phyloP scores from a whole-genome alignment of 2,113 vertebrate genomes.

The Speoplatyrhinus poulsoni region DNA sequence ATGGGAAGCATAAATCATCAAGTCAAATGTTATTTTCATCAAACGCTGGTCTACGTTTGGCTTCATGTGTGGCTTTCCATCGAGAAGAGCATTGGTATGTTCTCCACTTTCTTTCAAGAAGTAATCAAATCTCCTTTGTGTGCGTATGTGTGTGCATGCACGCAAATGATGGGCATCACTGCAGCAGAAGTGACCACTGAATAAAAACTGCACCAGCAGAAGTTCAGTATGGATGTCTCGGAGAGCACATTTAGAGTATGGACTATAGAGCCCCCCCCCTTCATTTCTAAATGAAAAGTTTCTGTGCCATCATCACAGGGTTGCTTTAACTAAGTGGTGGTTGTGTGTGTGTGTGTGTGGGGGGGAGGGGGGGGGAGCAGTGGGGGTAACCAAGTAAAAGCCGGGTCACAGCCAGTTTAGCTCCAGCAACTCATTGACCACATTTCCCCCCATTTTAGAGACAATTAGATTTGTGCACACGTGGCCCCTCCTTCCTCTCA shows the following conservation, averaged over 20 bases:
- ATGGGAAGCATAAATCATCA: constrained; percentile 26
- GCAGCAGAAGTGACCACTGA: constrained; percentile 45
- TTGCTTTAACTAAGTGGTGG: constrained; percentile 62
- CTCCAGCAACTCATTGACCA: constrained; percentile 65
- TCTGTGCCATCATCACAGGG: constrained; percentile 79
- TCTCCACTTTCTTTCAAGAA: constrained; percentile 29
- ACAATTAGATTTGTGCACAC: constrained; percentile 68
- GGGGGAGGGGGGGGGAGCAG: constrained; percentile 36
- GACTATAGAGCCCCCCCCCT: constrained; percentile 47
- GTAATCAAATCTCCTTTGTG: constrained; percentile 34
- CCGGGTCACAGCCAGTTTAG: constrained; percentile 78
- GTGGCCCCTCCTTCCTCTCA: constrained; percentile 34
- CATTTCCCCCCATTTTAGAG: constrained; percentile 59
- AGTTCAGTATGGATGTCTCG: constrained; percentile 31
- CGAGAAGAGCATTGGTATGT: constrained; percentile 39
- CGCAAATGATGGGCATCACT: constrained; percentile 41
- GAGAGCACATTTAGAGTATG: constrained; percentile 46
- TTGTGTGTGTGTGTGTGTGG: constrained; percentile 49
- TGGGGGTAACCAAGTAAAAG: constrained; percentile 65
- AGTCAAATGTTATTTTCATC: constrained; percentile 36
- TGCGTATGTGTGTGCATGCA: constrained; percentile 4
- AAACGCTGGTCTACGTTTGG: constrained; percentile 36
- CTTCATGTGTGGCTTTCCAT: constrained; percentile 35
- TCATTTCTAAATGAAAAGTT: constrained; percentile 80
- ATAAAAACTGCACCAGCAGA: constrained; percentile 49